These are phyloP conservation scores for Natator depressus DNA, from an alignment of 2,113 vertebrate species.

Conservation along the genomic window DNA sequence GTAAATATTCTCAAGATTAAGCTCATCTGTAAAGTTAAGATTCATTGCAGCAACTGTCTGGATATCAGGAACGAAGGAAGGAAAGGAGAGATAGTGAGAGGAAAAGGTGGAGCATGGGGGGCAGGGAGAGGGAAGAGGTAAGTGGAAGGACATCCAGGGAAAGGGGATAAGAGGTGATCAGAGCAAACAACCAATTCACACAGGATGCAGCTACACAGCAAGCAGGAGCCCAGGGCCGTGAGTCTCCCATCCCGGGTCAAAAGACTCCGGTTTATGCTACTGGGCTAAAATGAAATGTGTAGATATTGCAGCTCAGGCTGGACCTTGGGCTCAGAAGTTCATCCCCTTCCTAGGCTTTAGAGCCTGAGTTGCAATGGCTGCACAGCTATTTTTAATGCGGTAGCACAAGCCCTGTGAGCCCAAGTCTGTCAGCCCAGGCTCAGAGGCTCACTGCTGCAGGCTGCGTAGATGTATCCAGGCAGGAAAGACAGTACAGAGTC, in stretches of 20 bases:
- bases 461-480: not conserved
- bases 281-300: not conserved
- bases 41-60: not conserved
- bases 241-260: not conserved
- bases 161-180: not conserved
- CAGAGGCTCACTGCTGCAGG: not conserved
- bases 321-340: too few species aligned
- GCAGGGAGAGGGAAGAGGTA: not conserved
- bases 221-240: not conserved
- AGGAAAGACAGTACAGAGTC: too few species aligned
- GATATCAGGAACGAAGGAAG: not conserved
- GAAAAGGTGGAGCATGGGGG: not conserved
- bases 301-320: not conserved
- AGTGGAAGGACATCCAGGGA: not conserved
- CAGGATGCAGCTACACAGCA: not conserved
- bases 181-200: not conserved
- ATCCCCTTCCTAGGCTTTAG: not conserved
- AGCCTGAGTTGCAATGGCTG: not conserved
- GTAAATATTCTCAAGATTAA: not conserved
- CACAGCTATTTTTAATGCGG: not conserved
- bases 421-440: not conserved
- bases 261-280: not conserved
- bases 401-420: not conserved
- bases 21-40: slow-evolving; percentile 15
- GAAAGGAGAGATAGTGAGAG: not conserved